Evolutionary conservation across 2,797 vertebrate genomes (phyloP).

Genomic region (Tadarida brasiliensis): DNA sequence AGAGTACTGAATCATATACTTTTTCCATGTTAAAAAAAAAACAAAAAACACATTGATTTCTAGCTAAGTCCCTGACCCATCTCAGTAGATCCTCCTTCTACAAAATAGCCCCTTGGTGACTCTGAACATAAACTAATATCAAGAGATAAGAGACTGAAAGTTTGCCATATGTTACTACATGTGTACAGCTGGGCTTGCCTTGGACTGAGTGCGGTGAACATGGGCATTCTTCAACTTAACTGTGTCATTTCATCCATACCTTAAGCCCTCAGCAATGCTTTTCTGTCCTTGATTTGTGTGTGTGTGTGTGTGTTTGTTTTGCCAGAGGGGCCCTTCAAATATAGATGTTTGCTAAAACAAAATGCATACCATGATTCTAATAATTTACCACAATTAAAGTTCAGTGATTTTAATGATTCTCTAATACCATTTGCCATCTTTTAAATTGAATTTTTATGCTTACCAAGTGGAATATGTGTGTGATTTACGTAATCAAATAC

Average conservation of each 20-base stretch:
- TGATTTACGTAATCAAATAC: constrained; percentile 18
- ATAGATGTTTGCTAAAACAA: constrained; percentile 4
- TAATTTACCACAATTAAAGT: background rate
- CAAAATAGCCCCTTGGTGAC: constrained; percentile 76
- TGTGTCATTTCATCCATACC: background rate
- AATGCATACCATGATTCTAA: background rate
- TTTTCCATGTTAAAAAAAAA: constrained; percentile 39
- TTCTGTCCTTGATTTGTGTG: constrained; percentile 40
- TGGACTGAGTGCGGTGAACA: constrained; percentile 56
- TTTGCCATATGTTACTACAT: constrained; percentile 81
- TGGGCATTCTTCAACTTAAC: constrained; percentile 34
- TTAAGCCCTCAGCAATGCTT: background rate
- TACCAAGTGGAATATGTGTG: background rate
- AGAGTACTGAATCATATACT: background rate
- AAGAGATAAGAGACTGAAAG: constrained; percentile 70
- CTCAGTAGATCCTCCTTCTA: constrained; percentile 70
- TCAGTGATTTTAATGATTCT: background rate
- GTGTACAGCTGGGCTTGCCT: constrained; percentile 71
- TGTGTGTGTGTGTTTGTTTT: background rate
- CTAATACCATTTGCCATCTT: background rate
- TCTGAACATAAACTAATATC: constrained; percentile 69
- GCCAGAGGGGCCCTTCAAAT: background rate
- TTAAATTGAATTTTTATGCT: constrained; percentile 47
- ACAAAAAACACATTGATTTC: constrained; percentile 23
- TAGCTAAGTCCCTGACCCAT: constrained; percentile 61